Evolutionary conservation across 2,888 invertebrate genomes (phyloP).

Genomic region (Orthosia incerta): DNA sequence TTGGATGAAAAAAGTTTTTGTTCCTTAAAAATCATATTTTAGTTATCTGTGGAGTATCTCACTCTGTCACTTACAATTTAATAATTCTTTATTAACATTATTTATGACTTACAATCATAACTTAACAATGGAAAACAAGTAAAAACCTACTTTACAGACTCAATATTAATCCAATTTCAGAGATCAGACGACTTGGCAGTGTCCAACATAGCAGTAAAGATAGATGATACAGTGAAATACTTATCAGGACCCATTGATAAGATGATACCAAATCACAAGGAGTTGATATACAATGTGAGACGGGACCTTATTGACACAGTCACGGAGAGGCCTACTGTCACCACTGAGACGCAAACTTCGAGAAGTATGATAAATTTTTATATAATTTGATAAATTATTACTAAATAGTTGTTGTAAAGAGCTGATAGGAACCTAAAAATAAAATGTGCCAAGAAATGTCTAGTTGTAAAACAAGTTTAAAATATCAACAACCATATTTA

Average conservation of each 20-base stretch:
- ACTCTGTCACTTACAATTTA: constrained; percentile 17
- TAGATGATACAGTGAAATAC: constrained; percentile 90
- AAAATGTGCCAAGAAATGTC: neutral
- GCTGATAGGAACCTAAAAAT: neutral
- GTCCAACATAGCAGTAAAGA: constrained; percentile 91
- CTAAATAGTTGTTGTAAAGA: neutral
- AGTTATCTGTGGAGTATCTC: constrained; percentile 5
- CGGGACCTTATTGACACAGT: constrained; percentile 93
- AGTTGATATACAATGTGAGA: constrained; percentile 91
- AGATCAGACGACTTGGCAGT: constrained; percentile 91
- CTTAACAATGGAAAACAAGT: neutral
- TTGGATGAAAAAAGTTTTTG: neutral
- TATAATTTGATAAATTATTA: neutral
- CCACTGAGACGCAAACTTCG: constrained; percentile 88
- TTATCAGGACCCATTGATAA: constrained; percentile 91
- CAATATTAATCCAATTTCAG: constrained; percentile 74
- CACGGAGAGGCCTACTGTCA: constrained; percentile 80
- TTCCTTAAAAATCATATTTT: neutral
- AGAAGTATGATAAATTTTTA: constrained; percentile 70
- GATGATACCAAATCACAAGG: constrained; percentile 92
- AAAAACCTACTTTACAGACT: neutral
- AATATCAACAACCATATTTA: no score
- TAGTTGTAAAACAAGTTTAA: neutral
- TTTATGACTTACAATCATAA: constrained; percentile 17
- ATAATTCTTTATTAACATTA: neutral